Base-by-base conservation (phyloP, 2,113 vertebrate genomes). In the Pseudopipra pipra region DNA sequence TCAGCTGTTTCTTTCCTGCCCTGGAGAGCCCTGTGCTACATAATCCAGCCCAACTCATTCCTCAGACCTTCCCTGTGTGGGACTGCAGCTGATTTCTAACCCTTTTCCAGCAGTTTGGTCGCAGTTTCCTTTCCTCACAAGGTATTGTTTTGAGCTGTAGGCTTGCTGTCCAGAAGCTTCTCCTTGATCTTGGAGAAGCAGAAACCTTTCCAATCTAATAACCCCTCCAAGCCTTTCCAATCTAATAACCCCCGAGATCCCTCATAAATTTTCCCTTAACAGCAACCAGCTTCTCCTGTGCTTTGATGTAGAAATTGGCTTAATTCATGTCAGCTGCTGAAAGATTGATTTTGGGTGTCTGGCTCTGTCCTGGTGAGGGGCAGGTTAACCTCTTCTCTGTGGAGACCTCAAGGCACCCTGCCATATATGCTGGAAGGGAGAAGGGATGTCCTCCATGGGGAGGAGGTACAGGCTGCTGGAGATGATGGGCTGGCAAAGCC, bases 401-500 rank as follows among this genome's bases (percentile, higher is more conserved):
- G 52, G 14, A 78, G 41, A 39, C 3, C 8, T 27, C 51, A 67
- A 59, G 28, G 46, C 14, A 44, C 15, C 10, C n/a, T 85, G 39
- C 25, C 23, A 25, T 0, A 0, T 1, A 6, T 7, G 0, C 16
- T 52, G 3, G 67, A 25, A 84, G 6, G 55, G 49, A 73, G 16
- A 35, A 23, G 11, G 35, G 30, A 21, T 65, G 13, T 33, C 33
- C 47, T 63, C 33, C 43, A 13, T 22, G 35, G 14, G 23, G 54
- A 63, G 8, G 35, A 46, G 12, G 19, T 31, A 20, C 17, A 76
- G 44, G 15, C 41, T 89, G 54, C 28, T 59, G 68, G 22, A 52
- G 24, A 43, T 44, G 39, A 43, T 7, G 33, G 11, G 16, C 11
- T 51, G 43, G 14, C 12, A 77, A 77, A 85, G 5, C 27, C 56